Evolutionary conservation across 2,113 vertebrate genomes (phyloP).

Genomic region (Ctenomys sociabilis): DNA sequence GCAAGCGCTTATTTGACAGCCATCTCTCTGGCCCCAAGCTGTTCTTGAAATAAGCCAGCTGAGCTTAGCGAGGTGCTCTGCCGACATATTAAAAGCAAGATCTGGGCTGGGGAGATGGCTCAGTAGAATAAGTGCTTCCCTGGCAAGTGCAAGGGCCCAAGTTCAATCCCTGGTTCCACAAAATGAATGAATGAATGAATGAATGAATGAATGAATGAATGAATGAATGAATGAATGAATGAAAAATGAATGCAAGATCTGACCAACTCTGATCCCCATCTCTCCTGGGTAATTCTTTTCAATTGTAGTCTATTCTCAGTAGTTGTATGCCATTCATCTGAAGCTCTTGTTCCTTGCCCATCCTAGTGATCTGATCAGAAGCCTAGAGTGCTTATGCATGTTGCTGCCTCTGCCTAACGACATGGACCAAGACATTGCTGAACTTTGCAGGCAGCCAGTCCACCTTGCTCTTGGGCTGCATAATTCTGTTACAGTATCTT

Average conservation of each 20-base stretch:
- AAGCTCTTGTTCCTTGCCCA: background rate
- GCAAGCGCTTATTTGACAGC: too few relatives aligned
- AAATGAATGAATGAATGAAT: too few relatives aligned
- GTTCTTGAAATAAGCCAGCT: constrained; percentile 57
- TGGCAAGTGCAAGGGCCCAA: too few relatives aligned
- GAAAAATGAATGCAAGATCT: too few relatives aligned
- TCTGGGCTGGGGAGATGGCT: too few relatives aligned
- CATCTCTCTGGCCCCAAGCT: too few relatives aligned
- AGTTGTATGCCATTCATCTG: background rate
- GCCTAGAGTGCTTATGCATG: background rate
- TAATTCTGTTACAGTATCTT: background rate
- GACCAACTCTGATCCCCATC: background rate
- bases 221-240: too few relatives aligned
- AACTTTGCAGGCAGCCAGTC: constrained; percentile 20
- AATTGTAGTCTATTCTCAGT: background rate
- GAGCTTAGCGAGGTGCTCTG: background rate
- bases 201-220: too few relatives aligned
- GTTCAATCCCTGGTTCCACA: too few relatives aligned
- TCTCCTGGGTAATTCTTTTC: background rate
- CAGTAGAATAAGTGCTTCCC: too few relatives aligned
- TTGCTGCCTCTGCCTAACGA: background rate
- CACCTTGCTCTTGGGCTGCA: constrained; percentile 32
- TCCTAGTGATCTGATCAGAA: background rate
- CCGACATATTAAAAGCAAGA: background rate
- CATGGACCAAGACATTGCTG: background rate